Percentiles rank a stretch among this genome's conserved stretches.
These are phyloP conservation scores for Zaprionus camerounensis DNA, from an alignment of 1,140 invertebrate genomes.

Conservation along the genomic window DNA sequence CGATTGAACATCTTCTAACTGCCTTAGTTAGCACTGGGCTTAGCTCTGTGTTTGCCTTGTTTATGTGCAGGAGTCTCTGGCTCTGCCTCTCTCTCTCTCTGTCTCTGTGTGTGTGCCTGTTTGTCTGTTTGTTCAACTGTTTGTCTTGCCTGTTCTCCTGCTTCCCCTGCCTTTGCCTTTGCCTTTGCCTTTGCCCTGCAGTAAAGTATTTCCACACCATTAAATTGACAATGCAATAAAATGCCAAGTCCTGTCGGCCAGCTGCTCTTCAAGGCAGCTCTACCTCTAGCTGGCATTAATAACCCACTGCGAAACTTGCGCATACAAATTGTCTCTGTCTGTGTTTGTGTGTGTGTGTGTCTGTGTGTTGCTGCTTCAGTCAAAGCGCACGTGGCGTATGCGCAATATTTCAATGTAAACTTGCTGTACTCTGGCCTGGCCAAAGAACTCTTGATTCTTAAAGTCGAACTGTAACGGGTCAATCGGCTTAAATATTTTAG, in stretches of 20 bases:
- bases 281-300: conserved; percentile 33
- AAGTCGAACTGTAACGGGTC: conserved; percentile 52
- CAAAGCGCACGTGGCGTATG: conserved; percentile 30
- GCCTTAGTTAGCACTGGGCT: conserved; percentile 63
- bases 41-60: conserved; percentile 56
- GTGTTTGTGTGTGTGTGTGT: neutral
- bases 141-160: neutral
- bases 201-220: conserved; percentile 81
- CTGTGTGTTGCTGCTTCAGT: neutral
- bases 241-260: conserved; percentile 59
- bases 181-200: conserved; percentile 17
- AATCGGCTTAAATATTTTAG: conserved; percentile 66
- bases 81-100: conserved; percentile 19
- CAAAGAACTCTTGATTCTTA: conserved; percentile 72
- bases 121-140: conserved; percentile 13
- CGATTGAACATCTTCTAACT: conserved; percentile 67
- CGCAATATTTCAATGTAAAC: conserved; percentile 44
- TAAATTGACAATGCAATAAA: conserved; percentile 83
- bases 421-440: neutral
- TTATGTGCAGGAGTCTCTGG: conserved; percentile 23
- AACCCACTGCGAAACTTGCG: conserved; percentile 16
- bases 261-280: conserved; percentile 35
- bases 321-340: neutral
- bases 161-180: conserved; percentile 14
- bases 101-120: conserved; percentile 23